Evolutionary conservation across 2,888 invertebrate genomes (phyloP).

Genomic region (Pelosia muscerda): DNA sequence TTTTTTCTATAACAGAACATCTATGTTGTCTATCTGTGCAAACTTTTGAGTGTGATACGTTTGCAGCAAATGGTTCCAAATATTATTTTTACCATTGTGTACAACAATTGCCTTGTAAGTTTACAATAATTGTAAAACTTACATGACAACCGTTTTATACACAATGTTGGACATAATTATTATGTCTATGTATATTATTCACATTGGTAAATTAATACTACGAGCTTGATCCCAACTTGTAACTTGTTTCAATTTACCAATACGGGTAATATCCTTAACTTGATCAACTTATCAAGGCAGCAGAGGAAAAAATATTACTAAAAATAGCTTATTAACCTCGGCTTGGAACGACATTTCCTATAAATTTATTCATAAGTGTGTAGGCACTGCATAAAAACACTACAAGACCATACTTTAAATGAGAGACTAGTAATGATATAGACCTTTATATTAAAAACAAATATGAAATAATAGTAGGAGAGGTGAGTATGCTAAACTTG

Average conservation of each 20-base stretch:
- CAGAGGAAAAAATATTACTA: background rate
- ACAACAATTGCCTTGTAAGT: background rate
- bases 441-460: background rate
- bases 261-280: constrained; percentile 3
- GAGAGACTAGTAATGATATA: background rate
- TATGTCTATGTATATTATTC: background rate
- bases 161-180: too few species aligned
- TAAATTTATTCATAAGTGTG: background rate
- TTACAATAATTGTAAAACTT: too few species aligned
- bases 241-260: background rate
- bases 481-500: too few species aligned
- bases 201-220: background rate
- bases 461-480: too few species aligned
- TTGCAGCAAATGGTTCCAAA: too few species aligned
- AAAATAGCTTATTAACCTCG: constrained; percentile 7
- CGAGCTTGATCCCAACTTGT: background rate
- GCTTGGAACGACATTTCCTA: background rate
- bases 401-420: background rate
- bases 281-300: background rate
- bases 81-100: background rate
- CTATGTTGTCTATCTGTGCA: too few species aligned
- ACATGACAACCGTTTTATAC: too few species aligned
- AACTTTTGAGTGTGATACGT: too few species aligned
- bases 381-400: background rate
- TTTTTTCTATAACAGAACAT: too few species aligned